Base-by-base conservation (phyloP, 64 coral and sea anemone species). In the Actinia equina region DNA sequence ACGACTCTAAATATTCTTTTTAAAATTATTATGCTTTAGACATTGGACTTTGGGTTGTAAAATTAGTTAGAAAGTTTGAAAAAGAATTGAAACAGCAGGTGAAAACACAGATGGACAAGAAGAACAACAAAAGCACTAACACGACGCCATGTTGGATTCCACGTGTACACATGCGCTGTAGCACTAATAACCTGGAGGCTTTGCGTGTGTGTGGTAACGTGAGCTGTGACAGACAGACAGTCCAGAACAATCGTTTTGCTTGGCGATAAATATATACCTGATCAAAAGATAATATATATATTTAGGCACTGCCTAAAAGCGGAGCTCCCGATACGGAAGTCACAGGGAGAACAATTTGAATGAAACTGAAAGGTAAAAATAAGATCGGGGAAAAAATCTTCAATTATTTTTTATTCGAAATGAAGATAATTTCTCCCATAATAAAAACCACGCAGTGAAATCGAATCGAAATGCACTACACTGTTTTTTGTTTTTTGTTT, bases 71-170 rank as follows among this genome's bases (percentile, higher is more conserved):
- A 74, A 37, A 74, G 23, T 74, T 74, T 74, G 12, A 74, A 41
- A 41, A 74, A 74, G 69, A 30, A 18, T 41, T 25, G 10, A 74
- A 74, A 74, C 69, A 41, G 25, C 69, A 74, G 69, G 69, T 74
- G 23, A 30, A 74, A 71, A 74, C 8, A 37, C 63, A 69, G 69
- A 74, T 30, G 69, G n/a, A 30, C 11, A 26, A 41, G 12, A 41
- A 41, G 69, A 74, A 74, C 41, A 74, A 74, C 26, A 74, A 13
- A 74, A 41, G 30, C 81, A 89, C 63, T 71, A 82, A 25, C 3
- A 37, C 37, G 89, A 86, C 89, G 89, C 89, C 89, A 91, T 91
- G 42, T 91, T 86, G 88, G 82, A 87, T 78, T 77, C 52, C 83
- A 91, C 89, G 89, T 91, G 70, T 91, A 59, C 78, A 17, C 83